Evolutionary conservation across 2,797 vertebrate genomes (phyloP).

Genomic region (Cyprinodon diabolis): DNA sequence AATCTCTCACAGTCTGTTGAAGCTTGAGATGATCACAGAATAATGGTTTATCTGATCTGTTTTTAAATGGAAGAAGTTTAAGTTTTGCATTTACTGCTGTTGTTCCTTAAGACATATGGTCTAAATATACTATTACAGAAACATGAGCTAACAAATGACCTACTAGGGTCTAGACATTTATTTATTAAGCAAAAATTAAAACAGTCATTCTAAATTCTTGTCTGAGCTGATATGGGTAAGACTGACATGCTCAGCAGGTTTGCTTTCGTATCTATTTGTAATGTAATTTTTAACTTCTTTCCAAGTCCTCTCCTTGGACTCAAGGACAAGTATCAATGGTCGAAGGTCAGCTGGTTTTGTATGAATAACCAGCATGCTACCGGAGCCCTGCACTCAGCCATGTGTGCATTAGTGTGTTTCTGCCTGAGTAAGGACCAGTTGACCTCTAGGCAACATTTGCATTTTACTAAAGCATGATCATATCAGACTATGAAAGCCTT

Average conservation of each 20-base stretch:
- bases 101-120: too few relatives aligned
- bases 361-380: slow-evolving; percentile 60
- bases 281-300: not conserved
- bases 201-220: too few relatives aligned
- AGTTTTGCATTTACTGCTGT: too few relatives aligned
- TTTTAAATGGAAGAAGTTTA: not conserved
- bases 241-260: slow-evolving; percentile 2
- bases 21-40: too few relatives aligned
- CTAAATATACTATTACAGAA: slow-evolving; percentile 5
- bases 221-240: not conserved
- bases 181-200: too few relatives aligned
- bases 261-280: slow-evolving; percentile 3
- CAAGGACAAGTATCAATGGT: slow-evolving; percentile 73
- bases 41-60: too few relatives aligned
- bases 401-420: slow-evolving; percentile 25
- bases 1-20: too few relatives aligned
- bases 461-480: slow-evolving; percentile 47
- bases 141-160: not conserved
- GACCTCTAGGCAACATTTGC: slow-evolving; percentile 52
- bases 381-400: slow-evolving; percentile 36
- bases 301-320: slow-evolving; percentile 51
- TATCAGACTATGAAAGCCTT: slow-evolving; percentile 43
- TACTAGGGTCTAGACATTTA: not conserved
- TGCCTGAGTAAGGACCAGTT: slow-evolving; percentile 32
- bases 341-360: slow-evolving; percentile 74